Conservation (phyloP, 1,140 invertebrate species). For the Drosophila seguyi region DNA sequence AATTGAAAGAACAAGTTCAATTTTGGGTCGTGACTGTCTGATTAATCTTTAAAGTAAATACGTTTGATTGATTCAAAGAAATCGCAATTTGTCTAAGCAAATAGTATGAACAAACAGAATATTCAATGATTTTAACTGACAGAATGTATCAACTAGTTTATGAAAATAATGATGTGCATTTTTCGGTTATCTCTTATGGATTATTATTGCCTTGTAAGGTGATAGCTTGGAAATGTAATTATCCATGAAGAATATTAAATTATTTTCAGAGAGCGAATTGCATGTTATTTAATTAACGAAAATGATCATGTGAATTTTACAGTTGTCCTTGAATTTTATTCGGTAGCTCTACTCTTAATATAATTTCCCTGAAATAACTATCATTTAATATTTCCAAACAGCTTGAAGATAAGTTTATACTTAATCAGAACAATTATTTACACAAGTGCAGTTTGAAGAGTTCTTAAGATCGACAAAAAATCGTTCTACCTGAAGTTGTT, state of each 20-base stretch:
- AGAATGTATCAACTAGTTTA: not conserved
- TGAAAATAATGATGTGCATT: not conserved
- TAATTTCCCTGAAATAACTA: too few species aligned
- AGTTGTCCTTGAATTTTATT: not conserved
- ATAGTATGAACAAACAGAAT: not conserved
- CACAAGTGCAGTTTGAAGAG: slow-evolving; percentile 1
- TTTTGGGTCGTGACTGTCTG: slow-evolving; percentile 5
- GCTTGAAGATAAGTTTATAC: not conserved
- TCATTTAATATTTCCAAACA: too few species aligned
- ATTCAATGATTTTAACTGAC: not conserved
- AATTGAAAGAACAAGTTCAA: slow-evolving; percentile 41
- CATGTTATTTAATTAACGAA: not conserved
- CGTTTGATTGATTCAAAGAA: not conserved
- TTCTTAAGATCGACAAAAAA: not conserved
- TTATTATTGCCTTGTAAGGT: too few species aligned
- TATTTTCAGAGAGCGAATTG: not conserved
- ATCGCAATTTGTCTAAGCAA: not conserved
- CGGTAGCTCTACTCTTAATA: too few species aligned
- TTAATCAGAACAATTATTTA: slow-evolving; percentile 1
- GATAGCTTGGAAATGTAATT: too few species aligned
- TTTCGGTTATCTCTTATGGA: not conserved
- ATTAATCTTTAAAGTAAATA: slow-evolving; percentile 12
- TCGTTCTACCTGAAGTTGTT: slow-evolving; percentile 3
- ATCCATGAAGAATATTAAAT: not conserved
- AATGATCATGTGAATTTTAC: not conserved